Conservation (phyloP, 2,797 vertebrate genomes). For the Cryptoprocta ferox region DNA sequence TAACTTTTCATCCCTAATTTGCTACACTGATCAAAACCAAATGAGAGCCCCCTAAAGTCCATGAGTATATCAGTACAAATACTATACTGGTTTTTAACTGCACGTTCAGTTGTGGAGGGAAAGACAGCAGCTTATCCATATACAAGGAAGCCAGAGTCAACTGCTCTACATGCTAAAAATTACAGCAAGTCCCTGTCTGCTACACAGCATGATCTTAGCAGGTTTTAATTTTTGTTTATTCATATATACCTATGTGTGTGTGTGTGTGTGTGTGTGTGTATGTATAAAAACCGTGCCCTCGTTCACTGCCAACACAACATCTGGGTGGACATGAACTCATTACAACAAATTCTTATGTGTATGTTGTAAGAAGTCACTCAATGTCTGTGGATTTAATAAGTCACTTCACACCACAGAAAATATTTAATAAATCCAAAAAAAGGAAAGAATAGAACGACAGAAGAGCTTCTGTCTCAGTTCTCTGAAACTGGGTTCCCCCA, state of each 20-base stretch:
- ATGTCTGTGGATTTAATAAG: conserved; percentile 90
- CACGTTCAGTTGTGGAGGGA: conserved; percentile 77
- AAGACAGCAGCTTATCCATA: conserved; percentile 83
- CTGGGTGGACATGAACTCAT: conserved; percentile 88
- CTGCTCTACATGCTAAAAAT: conserved; percentile 89
- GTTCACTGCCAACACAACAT: conserved; percentile 87
- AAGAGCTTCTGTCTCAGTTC: conserved; percentile 86
- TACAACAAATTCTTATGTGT: conserved; percentile 87
- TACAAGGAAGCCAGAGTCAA: conserved; percentile 86
- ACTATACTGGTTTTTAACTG: conserved; percentile 82
- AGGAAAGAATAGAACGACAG: conserved; percentile 82
- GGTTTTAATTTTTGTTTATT: conserved; percentile 84
- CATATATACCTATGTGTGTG: conserved; percentile 84
- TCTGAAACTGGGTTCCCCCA: conserved; percentile 84
- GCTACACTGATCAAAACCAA: conserved; percentile 88
- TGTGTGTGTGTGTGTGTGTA: conserved; percentile 86
- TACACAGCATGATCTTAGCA: conserved; percentile 86
- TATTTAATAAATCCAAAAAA: conserved; percentile 88
- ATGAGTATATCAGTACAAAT: conserved; percentile 83
- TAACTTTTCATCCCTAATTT: conserved; percentile 84
- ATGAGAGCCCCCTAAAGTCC: conserved; percentile 81
- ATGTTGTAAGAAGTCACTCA: conserved; percentile 89
- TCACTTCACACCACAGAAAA: conserved; percentile 91
- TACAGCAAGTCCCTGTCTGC: conserved; percentile 88
- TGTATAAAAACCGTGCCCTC: conserved; percentile 92